Evolutionary conservation across 2,888 invertebrate species (phyloP), one percentile per base, ranked within the genome.

Genomic region (Melolontha melolontha): DNA sequence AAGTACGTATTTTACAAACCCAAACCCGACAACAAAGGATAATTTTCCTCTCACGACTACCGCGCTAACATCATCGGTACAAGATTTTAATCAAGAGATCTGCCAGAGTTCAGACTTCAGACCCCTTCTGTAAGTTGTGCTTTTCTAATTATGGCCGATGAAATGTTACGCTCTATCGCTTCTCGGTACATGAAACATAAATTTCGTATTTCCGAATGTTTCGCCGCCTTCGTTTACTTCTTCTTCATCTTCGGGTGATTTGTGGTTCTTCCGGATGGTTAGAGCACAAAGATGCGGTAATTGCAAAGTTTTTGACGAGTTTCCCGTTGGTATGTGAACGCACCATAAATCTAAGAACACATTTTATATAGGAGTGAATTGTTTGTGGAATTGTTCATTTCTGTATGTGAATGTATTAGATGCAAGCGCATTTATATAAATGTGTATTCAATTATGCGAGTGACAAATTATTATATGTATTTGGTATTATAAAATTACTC

Each of bases 11-110:
- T 65, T 67, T 68, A 65, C 49, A 71, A 67, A 68, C 66, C 68
- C 70, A 64, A 67, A 66, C 72, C 68, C 68, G 70, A 75, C 73
- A 72, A 78, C 76, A 76, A 76, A 76, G 73, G 77, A 75, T 79
- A 77, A 78, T 79, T 78, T 76, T 74, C 75, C 70, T 69, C 68
- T 71, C 72, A 73, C 70, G 73, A 73, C 68, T 70, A 71, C 34
- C 34, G 34, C 34, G 34, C 34, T 34, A 34, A 34, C 34, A 34
- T 34, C 34, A 34, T 34, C 34, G 34, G 34, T 34, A 34, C 73
- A 73, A 75, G 74, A 76, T 77, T 77, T 77, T 77, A 76, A 77
- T 77, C 77, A 77, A 72, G 34, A 72, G 70, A 73, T 71, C 74
- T 73, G 74, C 72, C 74, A 74, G 34, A 2, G 34, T 71, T 70